These are phyloP conservation scores for Rhea pennata DNA, from an alignment of 2,113 vertebrate genomes.

Conservation along the genomic window DNA sequence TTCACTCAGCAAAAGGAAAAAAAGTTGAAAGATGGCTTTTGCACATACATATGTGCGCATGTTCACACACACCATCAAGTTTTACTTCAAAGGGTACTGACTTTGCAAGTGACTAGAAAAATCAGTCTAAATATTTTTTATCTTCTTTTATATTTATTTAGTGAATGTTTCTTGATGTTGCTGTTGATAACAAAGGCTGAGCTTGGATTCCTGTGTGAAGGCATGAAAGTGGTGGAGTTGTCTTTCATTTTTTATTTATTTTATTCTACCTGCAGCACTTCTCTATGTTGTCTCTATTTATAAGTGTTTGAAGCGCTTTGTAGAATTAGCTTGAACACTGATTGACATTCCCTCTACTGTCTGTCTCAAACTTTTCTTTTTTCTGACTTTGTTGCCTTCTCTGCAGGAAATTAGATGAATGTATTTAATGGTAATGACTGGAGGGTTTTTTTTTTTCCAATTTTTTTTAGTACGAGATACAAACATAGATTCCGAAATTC, in stretches of 20 bases:
- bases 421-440: neutral
- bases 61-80: neutral
- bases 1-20: neutral
- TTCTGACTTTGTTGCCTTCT: neutral
- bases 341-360: neutral
- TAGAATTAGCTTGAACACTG: neutral
- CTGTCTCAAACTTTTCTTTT: neutral
- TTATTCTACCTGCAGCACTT: neutral
- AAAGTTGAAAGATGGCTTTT: neutral
- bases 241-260: neutral
- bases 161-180: neutral
- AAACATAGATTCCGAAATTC: neutral
- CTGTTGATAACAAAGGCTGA: neutral
- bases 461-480: neutral
- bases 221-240: neutral
- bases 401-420: neutral
- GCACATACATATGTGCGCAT: neutral
- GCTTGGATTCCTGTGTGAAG: neutral
- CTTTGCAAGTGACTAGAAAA: neutral
- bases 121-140: neutral
- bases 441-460: neutral
- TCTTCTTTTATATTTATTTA: neutral
- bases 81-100: neutral
- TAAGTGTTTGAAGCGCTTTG: neutral
- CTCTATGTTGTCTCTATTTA: neutral